Base-by-base conservation (phyloP, 2,797 vertebrate genomes). In the Anomalospiza imberbis region DNA sequence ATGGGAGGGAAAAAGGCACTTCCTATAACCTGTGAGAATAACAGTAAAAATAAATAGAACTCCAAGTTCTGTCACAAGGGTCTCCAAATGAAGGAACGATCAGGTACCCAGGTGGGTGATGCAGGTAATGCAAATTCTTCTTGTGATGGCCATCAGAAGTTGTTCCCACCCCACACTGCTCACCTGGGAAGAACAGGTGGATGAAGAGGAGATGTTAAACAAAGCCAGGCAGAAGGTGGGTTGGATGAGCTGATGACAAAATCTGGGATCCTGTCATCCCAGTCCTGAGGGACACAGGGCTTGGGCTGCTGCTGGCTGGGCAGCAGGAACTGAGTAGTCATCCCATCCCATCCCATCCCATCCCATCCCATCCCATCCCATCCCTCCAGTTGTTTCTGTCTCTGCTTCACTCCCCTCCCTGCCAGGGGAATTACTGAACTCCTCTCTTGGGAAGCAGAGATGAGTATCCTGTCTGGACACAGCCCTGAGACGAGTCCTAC, bases 41-140 rank as follows among this genome's bases (percentile, higher is more conserved):
- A 40, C 20, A 58, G 26, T 25, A 36, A 86, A 78, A 75, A 54
- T 16, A 85, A 78, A 65, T 7, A 32, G 17, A 91, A 55, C 3
- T 50, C 1, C 7, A 62, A 79, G 32, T 66, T 10, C 11, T 73
- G 38, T 5, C 53, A 47, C 14, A 34, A 13, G 1, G 8, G 36
- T 16, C 31, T 57, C 60, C 53, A 51, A n/a, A 57, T 20, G 12
- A 88, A 29, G 0, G 2, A 87, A 44, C 0, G 0, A 79, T 13
- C n/a, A 62, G 17, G 25, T 65, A n/a, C 20, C 17, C 26, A n/a
- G 24, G 32, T 51, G 14, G 22, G 25, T 44, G 31, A 68, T 28
- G 51, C 32, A 63, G 26, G 45, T 42, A 29, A 63, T 40, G 53
- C 31, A 91, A 89, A 80, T 7, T 20, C 26, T 29, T 47, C 24